Evolutionary conservation across 2,113 vertebrate genomes (phyloP).

Genomic region (Centropristis striata): DNA sequence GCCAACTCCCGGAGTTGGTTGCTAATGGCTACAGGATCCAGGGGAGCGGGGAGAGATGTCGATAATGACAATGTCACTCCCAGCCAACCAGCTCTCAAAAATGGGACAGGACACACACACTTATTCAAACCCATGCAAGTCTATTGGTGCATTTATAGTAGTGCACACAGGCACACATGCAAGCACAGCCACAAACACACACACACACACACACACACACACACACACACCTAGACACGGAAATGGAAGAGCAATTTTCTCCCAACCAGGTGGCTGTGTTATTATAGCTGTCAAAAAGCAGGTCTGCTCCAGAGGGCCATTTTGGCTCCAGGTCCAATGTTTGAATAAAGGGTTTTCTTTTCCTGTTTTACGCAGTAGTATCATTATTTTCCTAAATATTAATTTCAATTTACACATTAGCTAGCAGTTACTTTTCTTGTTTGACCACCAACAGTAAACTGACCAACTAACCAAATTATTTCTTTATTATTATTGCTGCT

Average conservation of each 20-base stretch:
- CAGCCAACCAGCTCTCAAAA: slow-evolving; percentile 71
- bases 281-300: slow-evolving; percentile 69
- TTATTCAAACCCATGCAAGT: slow-evolving; percentile 41
- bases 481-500: background rate
- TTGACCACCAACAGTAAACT: background rate
- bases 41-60: slow-evolving; percentile 74
- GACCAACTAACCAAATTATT: background rate
- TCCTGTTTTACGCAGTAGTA: background rate
- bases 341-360: slow-evolving; percentile 46
- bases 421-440: background rate
- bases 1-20: slow-evolving; percentile 80
- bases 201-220: slow-evolving; percentile 24
- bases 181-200: slow-evolving; percentile 8
- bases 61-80: slow-evolving; percentile 82
- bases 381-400: background rate
- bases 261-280: slow-evolving; percentile 60
- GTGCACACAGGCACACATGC: background rate
- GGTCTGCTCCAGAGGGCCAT: slow-evolving; percentile 31
- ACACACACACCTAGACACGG: slow-evolving; percentile 16
- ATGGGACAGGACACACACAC: slow-evolving; percentile 61
- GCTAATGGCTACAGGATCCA: slow-evolving; percentile 86
- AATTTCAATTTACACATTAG: slow-evolving; percentile 17
- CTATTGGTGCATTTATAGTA: slow-evolving; percentile 43
- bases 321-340: slow-evolving; percentile 29
- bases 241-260: slow-evolving; percentile 73